Conservation (phyloP, 2,797 vertebrate species). For the Lycodopsis pacificus region DNA sequence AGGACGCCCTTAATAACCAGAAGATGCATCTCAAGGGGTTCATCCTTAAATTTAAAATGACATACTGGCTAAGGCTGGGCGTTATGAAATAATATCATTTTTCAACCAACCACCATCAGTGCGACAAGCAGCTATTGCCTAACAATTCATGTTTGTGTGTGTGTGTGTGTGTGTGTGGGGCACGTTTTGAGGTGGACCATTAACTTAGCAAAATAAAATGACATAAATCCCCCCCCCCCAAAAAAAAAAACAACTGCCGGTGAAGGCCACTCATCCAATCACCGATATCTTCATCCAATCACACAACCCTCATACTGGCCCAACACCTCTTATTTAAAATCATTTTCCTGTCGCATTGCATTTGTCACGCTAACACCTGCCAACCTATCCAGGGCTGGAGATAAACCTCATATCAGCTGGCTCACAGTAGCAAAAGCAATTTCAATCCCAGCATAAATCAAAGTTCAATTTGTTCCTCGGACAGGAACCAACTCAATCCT, state of each 20-base stretch:
- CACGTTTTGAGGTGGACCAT: not conserved
- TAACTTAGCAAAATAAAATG: not conserved
- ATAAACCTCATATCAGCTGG: conserved; percentile 10
- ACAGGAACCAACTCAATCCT: conserved; percentile 34
- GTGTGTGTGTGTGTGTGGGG: too few species aligned
- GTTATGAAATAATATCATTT: not conserved
- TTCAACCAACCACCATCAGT: not conserved
- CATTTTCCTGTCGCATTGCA: not conserved
- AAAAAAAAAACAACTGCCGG: not conserved
- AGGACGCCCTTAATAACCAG: too few species aligned
- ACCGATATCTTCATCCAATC: not conserved
- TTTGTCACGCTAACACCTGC: not conserved
- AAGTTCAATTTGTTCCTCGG: conserved; percentile 23
- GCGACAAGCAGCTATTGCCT: not conserved
- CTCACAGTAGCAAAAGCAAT: conserved; percentile 4
- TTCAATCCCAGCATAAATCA: conserved; percentile 38
- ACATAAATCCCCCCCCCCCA: not conserved
- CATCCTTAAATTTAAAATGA: too few species aligned
- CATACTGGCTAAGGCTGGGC: too few species aligned
- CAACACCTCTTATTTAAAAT: not conserved
- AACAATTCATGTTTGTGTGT: not conserved
- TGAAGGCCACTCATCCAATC: not conserved
- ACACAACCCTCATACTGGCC: not conserved
- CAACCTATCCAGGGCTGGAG: not conserved
- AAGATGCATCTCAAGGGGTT: too few species aligned